Conservation (phyloP, 2,797 vertebrate species). For the Enoplosus armatus region DNA sequence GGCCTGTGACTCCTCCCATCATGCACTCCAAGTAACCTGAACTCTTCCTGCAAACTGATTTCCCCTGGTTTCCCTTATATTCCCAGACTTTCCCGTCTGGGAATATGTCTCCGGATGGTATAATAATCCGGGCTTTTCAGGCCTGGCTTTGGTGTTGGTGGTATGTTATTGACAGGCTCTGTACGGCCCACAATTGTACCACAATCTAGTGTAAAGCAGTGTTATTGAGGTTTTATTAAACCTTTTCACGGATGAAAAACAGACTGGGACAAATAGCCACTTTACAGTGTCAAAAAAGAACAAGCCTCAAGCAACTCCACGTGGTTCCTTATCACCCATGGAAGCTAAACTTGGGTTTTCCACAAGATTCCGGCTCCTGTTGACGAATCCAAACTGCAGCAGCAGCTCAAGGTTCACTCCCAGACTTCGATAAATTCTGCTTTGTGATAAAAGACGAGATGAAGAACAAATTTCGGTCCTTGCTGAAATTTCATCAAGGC, state of each 20-base stretch:
- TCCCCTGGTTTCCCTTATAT: background rate
- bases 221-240: slow-evolving; percentile 16
- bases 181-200: background rate
- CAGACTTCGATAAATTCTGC: slow-evolving; percentile 27
- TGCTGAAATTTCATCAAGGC: slow-evolving; percentile 45
- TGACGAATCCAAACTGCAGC: slow-evolving; percentile 6
- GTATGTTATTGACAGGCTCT: background rate
- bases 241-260: slow-evolving; percentile 16
- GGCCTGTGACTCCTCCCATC: background rate
- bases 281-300: background rate
- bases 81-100: background rate
- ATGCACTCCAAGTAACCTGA: background rate
- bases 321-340: slow-evolving; percentile 1
- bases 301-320: background rate
- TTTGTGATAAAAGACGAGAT: slow-evolving; percentile 35
- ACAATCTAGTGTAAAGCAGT: background rate
- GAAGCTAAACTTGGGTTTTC: slow-evolving; percentile 1
- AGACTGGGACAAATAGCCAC: slow-evolving; percentile 9
- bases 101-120: background rate
- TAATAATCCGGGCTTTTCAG: background rate
- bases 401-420: slow-evolving; percentile 2
- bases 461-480: slow-evolving; percentile 36
- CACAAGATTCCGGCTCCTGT: background rate
- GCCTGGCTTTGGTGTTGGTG: background rate
- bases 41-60: slow-evolving; percentile 6